These are phyloP conservation scores for Cardiocondyla obscurior DNA, from an alignment of 1,140 invertebrate genomes.

Conservation along the genomic window DNA sequence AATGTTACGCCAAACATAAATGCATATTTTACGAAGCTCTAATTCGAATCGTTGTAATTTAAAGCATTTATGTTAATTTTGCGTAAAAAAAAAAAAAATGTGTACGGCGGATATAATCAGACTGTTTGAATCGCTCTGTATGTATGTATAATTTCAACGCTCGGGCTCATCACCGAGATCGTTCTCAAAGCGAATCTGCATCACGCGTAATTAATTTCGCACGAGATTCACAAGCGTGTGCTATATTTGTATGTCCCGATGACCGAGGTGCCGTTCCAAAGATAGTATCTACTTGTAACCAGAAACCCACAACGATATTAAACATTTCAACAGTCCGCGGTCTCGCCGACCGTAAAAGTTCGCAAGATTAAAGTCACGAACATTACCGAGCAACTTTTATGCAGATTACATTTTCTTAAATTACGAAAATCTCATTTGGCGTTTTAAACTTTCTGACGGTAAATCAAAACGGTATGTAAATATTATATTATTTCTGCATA, in stretches of 20 bases:
- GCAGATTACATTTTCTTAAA: neutral
- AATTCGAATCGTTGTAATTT: too few relatives aligned
- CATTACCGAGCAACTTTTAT: neutral
- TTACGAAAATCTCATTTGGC: neutral
- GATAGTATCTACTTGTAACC: conserved; percentile 60
- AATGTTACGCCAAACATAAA: too few relatives aligned
- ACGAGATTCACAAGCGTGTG: conserved; percentile 50
- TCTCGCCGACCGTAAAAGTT: neutral
- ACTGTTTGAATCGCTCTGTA: too few relatives aligned
- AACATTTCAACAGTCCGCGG: conserved; percentile 59
- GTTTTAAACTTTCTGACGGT: neutral
- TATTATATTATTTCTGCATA: neutral
- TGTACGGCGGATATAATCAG: too few relatives aligned
- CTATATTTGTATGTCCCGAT: conserved; percentile 74
- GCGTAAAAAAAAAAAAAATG: too few relatives aligned
- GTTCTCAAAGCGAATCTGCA: conserved; percentile 45
- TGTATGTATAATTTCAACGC: conserved; percentile 29
- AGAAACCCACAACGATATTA: conserved; percentile 62
- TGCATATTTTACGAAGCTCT: too few relatives aligned
- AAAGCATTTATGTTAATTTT: too few relatives aligned
- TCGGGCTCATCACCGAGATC: conserved; percentile 25
- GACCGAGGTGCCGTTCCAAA: conserved; percentile 63
- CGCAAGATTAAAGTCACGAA: neutral
- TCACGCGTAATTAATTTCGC: conserved; percentile 74
- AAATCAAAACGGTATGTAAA: neutral